These are phyloP conservation scores for Hyaena hyaena DNA, from an alignment of 2,113 vertebrate species.

Conservation along the genomic window DNA sequence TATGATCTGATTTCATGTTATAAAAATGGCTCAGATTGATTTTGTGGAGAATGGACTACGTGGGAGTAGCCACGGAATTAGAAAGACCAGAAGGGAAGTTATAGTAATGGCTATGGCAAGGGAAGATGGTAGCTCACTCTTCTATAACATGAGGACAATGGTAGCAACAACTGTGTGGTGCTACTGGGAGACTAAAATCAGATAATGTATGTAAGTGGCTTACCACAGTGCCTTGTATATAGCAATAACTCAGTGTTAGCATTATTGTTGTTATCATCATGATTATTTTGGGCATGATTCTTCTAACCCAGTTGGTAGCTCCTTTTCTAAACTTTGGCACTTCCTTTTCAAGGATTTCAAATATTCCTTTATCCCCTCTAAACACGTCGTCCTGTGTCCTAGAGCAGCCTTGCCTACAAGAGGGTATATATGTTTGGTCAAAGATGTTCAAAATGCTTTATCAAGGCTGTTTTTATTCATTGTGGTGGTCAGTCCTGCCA, in stretches of 20 bases:
- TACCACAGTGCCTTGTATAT: not conserved
- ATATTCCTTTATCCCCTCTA: not conserved
- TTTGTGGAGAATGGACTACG: not conserved
- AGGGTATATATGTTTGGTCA: not conserved
- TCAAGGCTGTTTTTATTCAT: not conserved
- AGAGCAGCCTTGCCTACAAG: not conserved
- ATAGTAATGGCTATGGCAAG: not conserved
- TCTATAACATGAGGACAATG: not conserved
- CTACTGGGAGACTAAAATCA: not conserved
- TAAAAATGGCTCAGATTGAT: not conserved
- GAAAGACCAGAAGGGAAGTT: not conserved
- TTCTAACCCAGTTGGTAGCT: not conserved
- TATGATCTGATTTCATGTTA: not conserved
- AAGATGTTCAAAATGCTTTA: not conserved
- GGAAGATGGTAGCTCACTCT: not conserved
- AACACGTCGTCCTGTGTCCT: not conserved
- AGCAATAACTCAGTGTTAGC: not conserved
- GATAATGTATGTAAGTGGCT: not conserved
- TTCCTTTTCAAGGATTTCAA: not conserved
- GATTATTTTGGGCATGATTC: not conserved
- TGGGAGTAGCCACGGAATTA: not conserved
- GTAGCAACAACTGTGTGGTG: not conserved
- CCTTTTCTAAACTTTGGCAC: not conserved
- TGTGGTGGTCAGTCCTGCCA: not conserved
- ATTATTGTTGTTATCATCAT: not conserved